phyloP scores from a whole-genome alignment of 1,140 invertebrate species.

The Lepidostoma basale region DNA sequence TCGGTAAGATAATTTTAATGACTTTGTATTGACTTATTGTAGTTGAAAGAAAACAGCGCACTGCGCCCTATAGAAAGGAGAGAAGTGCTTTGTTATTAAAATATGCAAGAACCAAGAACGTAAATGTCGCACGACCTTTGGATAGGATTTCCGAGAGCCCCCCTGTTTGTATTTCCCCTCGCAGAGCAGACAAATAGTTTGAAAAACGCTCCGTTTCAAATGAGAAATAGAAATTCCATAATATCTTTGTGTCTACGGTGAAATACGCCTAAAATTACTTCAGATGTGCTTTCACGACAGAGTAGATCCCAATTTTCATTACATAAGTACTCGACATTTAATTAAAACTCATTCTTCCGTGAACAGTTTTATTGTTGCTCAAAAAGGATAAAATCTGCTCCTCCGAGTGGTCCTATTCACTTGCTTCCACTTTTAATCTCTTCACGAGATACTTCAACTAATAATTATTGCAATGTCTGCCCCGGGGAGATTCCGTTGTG shows the following conservation, averaged over 20 bases:
- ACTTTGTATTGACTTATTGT: too few relatives aligned
- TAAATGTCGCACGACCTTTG: too few relatives aligned
- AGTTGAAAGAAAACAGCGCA: too few relatives aligned
- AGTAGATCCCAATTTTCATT: conserved; percentile 31
- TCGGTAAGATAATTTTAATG: too few relatives aligned
- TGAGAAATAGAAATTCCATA: neutral
- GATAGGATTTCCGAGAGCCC: too few relatives aligned
- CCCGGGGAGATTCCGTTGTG: neutral
- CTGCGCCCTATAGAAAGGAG: too few relatives aligned
- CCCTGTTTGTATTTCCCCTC: neutral
- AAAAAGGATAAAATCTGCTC: conserved; percentile 35
- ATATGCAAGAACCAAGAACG: too few relatives aligned
- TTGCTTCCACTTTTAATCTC: conserved; percentile 29
- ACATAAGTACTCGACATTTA: conserved; percentile 27
- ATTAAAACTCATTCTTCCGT: conserved; percentile 34
- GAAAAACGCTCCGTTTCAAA: neutral
- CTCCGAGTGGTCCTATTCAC: conserved; percentile 26
- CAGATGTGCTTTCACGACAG: conserved; percentile 15
- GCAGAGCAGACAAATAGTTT: neutral
- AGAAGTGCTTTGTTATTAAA: too few relatives aligned
- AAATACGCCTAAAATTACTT: conserved; percentile 9
- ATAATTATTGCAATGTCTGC: conserved; percentile 30
- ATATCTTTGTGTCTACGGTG: neutral
- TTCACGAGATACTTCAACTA: conserved; percentile 18
- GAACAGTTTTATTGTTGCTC: conserved; percentile 37